A percentile compares a stretch with the other conserved stretches of the same genome.
Conservation (phyloP, 2,888 invertebrate species). For the Lypha dubia region DNA sequence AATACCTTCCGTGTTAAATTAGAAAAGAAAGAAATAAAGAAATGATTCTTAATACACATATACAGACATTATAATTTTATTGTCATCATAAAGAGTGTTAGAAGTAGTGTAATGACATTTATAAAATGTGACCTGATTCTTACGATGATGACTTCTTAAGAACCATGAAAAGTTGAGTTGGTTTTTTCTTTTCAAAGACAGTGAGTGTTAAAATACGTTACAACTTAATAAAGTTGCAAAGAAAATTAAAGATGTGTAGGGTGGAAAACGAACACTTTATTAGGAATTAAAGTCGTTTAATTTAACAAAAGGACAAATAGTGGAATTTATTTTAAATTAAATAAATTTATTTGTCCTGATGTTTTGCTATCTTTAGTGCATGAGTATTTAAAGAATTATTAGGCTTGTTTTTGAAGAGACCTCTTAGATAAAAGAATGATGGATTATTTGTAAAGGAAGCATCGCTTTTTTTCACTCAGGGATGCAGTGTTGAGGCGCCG, state of each 20-base stretch:
- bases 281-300: background rate
- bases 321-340: no score
- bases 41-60: no score
- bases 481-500: no score
- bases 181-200: background rate
- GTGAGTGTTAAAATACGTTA: slow-evolving; percentile 11
- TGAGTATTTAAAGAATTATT: no score
- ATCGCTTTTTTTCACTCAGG: no score
- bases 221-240: background rate
- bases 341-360: no score
- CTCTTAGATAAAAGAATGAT: no score
- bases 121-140: slow-evolving; percentile 54
- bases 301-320: background rate
- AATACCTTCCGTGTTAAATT: slow-evolving; percentile 40
- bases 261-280: background rate
- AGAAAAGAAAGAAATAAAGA: background rate
- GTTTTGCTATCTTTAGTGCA: no score
- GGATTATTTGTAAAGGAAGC: no score
- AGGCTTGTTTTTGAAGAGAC: no score
- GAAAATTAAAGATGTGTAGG: background rate
- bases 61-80: slow-evolving; percentile 43
- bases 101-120: slow-evolving; percentile 50
- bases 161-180: slow-evolving; percentile 9
- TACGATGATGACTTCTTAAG: slow-evolving; percentile 7
- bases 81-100: slow-evolving; percentile 34